These are phyloP conservation scores for Thaumetopoea pityocampa DNA, from an alignment of 1,140 invertebrate genomes.

Conservation along the genomic window DNA sequence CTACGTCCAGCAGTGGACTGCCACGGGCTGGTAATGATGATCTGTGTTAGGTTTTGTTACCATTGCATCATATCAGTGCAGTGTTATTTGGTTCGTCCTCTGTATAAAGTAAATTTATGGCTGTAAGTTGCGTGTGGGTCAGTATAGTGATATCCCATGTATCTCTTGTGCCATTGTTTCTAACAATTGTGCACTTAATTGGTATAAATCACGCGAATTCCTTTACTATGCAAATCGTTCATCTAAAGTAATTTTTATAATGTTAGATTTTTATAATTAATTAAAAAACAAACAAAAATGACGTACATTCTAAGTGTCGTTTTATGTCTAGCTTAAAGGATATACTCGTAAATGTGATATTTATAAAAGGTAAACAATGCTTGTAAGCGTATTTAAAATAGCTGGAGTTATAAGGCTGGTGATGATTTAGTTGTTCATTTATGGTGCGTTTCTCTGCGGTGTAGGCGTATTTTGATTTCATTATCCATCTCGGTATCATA, in stretches of 20 bases:
- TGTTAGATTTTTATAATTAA: slow-evolving; percentile 44
- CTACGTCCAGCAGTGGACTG: no score
- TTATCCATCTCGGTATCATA: no score
- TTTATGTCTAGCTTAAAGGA: slow-evolving; percentile 43
- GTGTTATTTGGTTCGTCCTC: no score
- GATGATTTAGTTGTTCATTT: slow-evolving; percentile 10
- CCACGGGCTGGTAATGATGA: no score
- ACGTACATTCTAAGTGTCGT: slow-evolving; percentile 38
- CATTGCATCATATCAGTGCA: no score
- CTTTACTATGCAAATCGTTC: slow-evolving; percentile 28
- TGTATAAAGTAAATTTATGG: not conserved
- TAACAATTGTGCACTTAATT: slow-evolving; percentile 40
- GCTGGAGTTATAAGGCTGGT: slow-evolving; percentile 46
- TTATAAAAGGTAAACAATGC: slow-evolving; percentile 62
- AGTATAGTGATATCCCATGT: slow-evolving; percentile 12
- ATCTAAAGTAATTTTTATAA: slow-evolving; percentile 24
- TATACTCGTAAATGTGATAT: slow-evolving; percentile 71
- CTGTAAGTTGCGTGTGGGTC: slow-evolving; percentile 14
- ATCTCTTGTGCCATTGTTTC: slow-evolving; percentile 34
- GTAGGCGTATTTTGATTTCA: slow-evolving; percentile 12
- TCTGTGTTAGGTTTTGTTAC: no score
- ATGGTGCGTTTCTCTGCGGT: slow-evolving; percentile 6
- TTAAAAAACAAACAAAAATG: slow-evolving; percentile 42
- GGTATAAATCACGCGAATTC: slow-evolving; percentile 27
- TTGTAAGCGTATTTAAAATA: slow-evolving; percentile 57